Evolutionary conservation across 2,797 vertebrate genomes (phyloP).

Genomic region (Cossypha heuglini): DNA sequence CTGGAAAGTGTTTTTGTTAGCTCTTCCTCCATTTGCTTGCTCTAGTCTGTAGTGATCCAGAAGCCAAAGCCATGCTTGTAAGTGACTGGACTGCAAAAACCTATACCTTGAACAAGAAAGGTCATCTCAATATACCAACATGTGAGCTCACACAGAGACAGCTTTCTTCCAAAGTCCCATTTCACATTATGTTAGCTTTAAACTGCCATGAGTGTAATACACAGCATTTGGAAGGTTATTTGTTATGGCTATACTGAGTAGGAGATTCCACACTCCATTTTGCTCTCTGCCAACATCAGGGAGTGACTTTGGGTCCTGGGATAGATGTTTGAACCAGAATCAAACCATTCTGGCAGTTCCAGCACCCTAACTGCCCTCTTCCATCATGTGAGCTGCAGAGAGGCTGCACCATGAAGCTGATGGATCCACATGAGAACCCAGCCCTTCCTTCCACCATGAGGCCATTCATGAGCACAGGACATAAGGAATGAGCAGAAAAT

Average conservation of each 20-base stretch:
- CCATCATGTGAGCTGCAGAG: not conserved
- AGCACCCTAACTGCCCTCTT: not conserved
- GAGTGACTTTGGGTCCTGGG: not conserved
- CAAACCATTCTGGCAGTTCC: not conserved
- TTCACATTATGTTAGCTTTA: not conserved
- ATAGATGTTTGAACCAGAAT: not conserved
- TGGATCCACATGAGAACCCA: not conserved
- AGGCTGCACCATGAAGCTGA: not conserved
- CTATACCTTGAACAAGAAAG: not conserved
- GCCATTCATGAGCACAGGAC: not conserved
- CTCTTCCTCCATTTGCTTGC: not conserved
- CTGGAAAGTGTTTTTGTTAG: not conserved
- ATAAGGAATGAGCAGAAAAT: not conserved
- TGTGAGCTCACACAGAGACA: not conserved
- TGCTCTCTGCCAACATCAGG: not conserved
- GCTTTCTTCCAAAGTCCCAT: not conserved
- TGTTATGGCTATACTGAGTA: not conserved
- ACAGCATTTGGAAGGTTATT: not conserved
- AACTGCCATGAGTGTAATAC: fast-evolving
- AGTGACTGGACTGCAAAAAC: not conserved
- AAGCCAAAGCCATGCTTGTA: not conserved
- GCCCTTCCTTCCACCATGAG: not conserved
- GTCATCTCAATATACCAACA: not conserved
- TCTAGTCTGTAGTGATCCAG: not conserved
- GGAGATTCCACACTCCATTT: not conserved